Conservation (phyloP, 1,140 invertebrate species). For the Psix sp. region DNA sequence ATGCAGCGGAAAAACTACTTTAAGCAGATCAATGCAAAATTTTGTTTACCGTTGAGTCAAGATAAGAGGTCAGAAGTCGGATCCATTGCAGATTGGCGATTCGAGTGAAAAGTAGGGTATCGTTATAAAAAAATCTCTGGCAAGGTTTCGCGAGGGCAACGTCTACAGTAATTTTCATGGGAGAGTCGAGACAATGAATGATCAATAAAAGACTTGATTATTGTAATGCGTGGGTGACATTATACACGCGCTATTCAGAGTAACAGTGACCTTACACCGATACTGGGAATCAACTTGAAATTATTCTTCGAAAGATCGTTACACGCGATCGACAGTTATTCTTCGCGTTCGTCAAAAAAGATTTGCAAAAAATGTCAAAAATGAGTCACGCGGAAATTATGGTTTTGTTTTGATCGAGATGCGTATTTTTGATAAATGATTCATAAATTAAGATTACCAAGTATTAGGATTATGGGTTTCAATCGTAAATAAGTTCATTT, state of each 20-base stretch:
- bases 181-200: conserved; percentile 2
- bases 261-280: conserved; percentile 27
- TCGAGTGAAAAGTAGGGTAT: conserved; percentile 64
- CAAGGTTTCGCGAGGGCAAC: background rate
- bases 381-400: too few species aligned
- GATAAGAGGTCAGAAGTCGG: conserved; percentile 62
- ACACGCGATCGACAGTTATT: conserved; percentile 12
- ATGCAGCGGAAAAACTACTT: conserved; percentile 28
- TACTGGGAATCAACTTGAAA: conserved; percentile 25
- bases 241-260: conserved; percentile 5
- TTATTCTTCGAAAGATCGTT: conserved; percentile 20
- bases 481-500: too few species aligned
- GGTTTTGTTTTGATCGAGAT: too few species aligned
- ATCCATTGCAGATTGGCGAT: conserved; percentile 63
- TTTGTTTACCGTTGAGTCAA: conserved; percentile 37
- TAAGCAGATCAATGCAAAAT: conserved; percentile 51
- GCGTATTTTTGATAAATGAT: too few species aligned
- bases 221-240: conserved; percentile 2
- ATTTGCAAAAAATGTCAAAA: too few species aligned
- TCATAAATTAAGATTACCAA: too few species aligned
- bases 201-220: conserved; percentile 12
- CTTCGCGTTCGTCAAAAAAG: background rate
- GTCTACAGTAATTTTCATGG: conserved; percentile 1
- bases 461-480: too few species aligned
- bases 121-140: conserved; percentile 3